Conservation (phyloP, 2,797 vertebrate genomes). For the Setipinna tenuifilis region DNA sequence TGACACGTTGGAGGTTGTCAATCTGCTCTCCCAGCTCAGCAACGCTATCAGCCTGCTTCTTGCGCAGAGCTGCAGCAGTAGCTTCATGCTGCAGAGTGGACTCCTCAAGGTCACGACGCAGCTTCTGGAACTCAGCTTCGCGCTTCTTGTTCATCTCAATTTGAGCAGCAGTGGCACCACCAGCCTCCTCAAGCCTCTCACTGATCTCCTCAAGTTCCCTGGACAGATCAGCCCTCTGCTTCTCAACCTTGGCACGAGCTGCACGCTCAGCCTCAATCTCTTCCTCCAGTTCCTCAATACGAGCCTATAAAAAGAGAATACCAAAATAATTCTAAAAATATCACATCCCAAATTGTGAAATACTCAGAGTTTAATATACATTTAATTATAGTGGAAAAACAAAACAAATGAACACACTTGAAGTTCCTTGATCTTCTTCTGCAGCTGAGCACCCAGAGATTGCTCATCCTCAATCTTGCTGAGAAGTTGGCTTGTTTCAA, state of each 20-base stretch:
- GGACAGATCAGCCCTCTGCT: constrained; percentile 82
- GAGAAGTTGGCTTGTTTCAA: constrained; percentile 84
- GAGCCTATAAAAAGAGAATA: constrained; percentile 69
- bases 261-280: constrained; percentile 85
- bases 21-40: constrained; percentile 88
- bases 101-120: constrained; percentile 84
- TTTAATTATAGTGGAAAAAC: background rate
- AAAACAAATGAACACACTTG: constrained; percentile 81
- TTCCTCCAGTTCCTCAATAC: constrained; percentile 86
- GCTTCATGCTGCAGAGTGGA: constrained; percentile 88
- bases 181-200: constrained; percentile 71
- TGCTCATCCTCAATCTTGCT: constrained; percentile 88
- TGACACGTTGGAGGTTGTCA: constrained; percentile 86
- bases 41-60: constrained; percentile 85
- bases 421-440: constrained; percentile 91
- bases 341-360: too few species aligned
- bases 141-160: constrained; percentile 89
- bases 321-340: background rate
- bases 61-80: constrained; percentile 77
- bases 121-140: constrained; percentile 87
- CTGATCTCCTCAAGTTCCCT: constrained; percentile 83
- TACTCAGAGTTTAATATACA: too few species aligned
- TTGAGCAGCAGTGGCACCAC: constrained; percentile 63
- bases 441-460: constrained; percentile 80
- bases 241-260: constrained; percentile 78